Conservation (phyloP, 1,140 invertebrate genomes). For the Trichonephila clavipes region DNA sequence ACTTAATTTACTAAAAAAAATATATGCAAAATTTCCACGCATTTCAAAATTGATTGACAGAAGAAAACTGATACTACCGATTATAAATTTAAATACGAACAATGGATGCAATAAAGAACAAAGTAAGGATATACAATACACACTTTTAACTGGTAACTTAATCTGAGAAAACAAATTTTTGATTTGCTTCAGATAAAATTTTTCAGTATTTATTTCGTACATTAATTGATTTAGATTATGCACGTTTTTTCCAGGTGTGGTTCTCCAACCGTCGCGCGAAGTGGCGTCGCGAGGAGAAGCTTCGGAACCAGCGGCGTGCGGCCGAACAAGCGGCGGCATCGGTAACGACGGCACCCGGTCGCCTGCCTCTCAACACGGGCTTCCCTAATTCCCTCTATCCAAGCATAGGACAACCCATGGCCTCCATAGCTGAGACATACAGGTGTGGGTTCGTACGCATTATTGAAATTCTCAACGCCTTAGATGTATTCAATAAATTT, state of each 20-base stretch:
- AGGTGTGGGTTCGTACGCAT: conserved; percentile 72
- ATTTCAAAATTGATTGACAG: too few relatives aligned
- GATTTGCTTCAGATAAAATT: background rate
- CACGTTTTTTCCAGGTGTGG: conserved; percentile 88
- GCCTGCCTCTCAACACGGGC: conserved; percentile 80
- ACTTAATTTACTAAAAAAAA: too few relatives aligned
- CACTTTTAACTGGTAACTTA: too few relatives aligned
- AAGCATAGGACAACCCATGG: conserved; percentile 81
- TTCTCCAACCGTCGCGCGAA: conserved; percentile 99
- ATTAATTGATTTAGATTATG: too few relatives aligned
- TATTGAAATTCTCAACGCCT: background rate
- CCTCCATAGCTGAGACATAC: conserved; percentile 76
- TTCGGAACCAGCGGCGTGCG: conserved; percentile 82
- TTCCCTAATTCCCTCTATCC: conserved; percentile 82
- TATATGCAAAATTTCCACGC: too few relatives aligned
- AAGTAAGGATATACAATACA: too few relatives aligned
- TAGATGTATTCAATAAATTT: too few relatives aligned
- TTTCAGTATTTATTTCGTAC: background rate
- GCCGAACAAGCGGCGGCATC: conserved; percentile 78
- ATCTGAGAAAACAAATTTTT: too few relatives aligned
- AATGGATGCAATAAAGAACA: too few relatives aligned
- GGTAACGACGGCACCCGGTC: conserved; percentile 77
- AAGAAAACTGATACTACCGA: too few relatives aligned
- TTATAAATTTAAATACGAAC: too few relatives aligned
- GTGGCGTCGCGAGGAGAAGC: conserved; percentile 98